Evolutionary conservation across 2,113 vertebrate species (phyloP).

Genomic region (Brachyhypopomus occidentalis): DNA sequence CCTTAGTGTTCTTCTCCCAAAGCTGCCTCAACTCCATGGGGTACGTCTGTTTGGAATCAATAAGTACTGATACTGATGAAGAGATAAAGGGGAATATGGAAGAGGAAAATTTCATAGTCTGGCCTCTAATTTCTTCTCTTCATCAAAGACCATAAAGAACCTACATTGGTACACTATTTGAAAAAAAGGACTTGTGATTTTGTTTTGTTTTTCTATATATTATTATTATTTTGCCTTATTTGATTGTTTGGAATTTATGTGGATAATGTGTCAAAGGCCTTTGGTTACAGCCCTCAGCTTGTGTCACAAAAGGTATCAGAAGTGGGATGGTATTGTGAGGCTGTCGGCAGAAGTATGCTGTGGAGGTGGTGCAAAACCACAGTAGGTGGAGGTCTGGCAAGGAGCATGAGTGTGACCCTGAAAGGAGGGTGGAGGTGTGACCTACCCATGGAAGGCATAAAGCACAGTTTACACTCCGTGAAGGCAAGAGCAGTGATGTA

Average conservation of each 20-base stretch:
- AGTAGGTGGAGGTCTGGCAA: no score
- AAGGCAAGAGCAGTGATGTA: no score
- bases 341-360: no score
- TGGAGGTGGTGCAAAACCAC: no score
- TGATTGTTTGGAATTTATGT: not conserved
- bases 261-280: not conserved
- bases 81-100: constrained; percentile 27
- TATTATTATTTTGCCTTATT: not conserved
- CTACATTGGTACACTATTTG: not conserved
- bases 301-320: no score
- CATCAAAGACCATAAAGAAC: not conserved
- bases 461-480: no score
- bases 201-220: not conserved
- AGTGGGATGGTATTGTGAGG: no score
- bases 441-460: no score
- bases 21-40: constrained; percentile 92
- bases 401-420: no score
- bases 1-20: constrained; percentile 88
- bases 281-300: no score
- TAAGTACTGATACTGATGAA: constrained; percentile 80
- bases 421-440: no score
- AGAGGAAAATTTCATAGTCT: constrained; percentile 10
- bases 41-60: constrained; percentile 94
- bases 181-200: not conserved
- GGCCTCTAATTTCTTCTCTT: constrained; percentile 8